A percentile compares a stretch with the other conserved stretches of the same genome.
phyloP scores from a whole-genome alignment of 2,797 vertebrate species.

The Gobio occitaniae region DNA sequence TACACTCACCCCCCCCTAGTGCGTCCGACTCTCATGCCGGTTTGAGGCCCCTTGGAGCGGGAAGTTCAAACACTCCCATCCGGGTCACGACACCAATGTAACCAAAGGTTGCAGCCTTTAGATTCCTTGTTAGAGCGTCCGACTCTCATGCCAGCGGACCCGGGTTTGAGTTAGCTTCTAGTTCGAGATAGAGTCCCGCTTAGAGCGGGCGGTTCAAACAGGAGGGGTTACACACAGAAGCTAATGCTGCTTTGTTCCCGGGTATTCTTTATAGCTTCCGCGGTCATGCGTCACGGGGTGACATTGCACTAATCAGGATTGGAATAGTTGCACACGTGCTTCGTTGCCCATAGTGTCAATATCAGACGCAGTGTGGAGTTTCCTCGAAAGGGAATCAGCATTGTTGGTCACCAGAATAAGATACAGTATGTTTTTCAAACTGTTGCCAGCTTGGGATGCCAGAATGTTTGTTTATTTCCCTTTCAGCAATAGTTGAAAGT shows the following conservation, averaged over 20 bases:
- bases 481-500: background rate
- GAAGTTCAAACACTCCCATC: too few relatives aligned
- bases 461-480: background rate
- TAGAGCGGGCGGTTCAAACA: too few relatives aligned
- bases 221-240: background rate
- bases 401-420: background rate
- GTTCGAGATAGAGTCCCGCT: too few relatives aligned
- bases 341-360: background rate
- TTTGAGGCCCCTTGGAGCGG: too few relatives aligned
- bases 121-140: too few relatives aligned
- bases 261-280: background rate
- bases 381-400: background rate
- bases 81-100: too few relatives aligned
- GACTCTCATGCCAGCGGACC: too few relatives aligned
- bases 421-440: background rate
- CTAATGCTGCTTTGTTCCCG: background rate
- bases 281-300: too few relatives aligned
- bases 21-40: too few relatives aligned
- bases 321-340: background rate
- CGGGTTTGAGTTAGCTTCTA: too few relatives aligned
- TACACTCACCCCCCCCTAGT: too few relatives aligned
- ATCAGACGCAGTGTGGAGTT: background rate
- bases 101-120: too few relatives aligned
- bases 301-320: background rate
- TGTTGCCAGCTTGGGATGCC: background rate